These are phyloP conservation scores for Laticauda colubrina DNA, from an alignment of 2,113 vertebrate genomes.

Conservation along the genomic window DNA sequence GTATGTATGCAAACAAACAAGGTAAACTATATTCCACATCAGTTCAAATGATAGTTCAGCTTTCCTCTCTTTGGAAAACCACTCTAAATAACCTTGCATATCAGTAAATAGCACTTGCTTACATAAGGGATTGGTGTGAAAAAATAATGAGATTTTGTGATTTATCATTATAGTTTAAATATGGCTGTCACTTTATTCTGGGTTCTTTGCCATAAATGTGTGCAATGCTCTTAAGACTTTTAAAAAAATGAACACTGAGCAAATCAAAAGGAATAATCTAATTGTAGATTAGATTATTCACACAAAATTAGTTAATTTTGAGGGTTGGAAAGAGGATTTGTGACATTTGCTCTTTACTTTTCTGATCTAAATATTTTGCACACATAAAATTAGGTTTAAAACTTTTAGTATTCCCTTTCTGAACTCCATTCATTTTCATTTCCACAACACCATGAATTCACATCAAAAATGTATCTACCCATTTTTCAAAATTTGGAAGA, in stretches of 20 bases:
- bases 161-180: conserved; percentile 1
- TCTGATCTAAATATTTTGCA: background rate
- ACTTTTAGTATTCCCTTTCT: background rate
- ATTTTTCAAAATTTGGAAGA: background rate
- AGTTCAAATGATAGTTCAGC: background rate
- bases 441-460: background rate
- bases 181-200: background rate
- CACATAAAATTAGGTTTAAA: background rate
- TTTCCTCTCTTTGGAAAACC: background rate
- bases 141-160: background rate
- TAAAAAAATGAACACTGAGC: background rate
- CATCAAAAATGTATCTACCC: background rate
- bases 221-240: background rate
- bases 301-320: background rate
- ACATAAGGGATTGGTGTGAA: background rate
- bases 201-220: background rate
- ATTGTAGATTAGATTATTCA: background rate
- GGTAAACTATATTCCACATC: background rate
- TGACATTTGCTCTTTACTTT: background rate
- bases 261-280: background rate
- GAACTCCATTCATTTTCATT: background rate
- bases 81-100: background rate
- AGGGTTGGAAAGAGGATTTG: background rate
- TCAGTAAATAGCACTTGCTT: background rate
- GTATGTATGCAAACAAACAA: background rate